phyloP scores from a whole-genome alignment of 2,888 invertebrate species.

The Endotricha flammealis region DNA sequence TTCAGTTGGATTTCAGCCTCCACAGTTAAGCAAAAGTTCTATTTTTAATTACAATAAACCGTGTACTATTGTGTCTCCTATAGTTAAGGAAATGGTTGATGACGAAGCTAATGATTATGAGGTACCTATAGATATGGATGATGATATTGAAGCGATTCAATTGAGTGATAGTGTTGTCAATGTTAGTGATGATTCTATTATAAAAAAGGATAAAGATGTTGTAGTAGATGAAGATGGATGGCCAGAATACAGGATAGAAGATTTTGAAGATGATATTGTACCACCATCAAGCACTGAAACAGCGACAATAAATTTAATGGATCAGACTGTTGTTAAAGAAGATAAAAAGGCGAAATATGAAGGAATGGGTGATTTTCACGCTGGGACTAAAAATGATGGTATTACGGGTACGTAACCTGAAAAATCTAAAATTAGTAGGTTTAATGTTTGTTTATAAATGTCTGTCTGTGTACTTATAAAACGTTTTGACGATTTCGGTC shows the following conservation, averaged over 20 bases:
- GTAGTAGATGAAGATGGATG: constrained; percentile 76
- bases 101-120: constrained; percentile 37
- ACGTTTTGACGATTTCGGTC: no score
- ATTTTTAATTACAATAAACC: constrained; percentile 38
- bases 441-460: no score
- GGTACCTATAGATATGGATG: constrained; percentile 46
- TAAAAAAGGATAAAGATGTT: constrained; percentile 37
- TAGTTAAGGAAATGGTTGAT: constrained; percentile 30
- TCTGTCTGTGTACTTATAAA: no score
- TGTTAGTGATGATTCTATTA: constrained; percentile 42
- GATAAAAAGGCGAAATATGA: constrained; percentile 43
- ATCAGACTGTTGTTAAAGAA: constrained; percentile 35
- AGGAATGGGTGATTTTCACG: constrained; percentile 77
- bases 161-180: constrained; percentile 35
- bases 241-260: constrained; percentile 71
- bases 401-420: constrained; percentile 74
- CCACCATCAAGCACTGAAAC: constrained; percentile 23
- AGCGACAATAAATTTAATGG: constrained; percentile 44
- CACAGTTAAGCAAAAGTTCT: constrained; percentile 43
- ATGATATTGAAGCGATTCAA: constrained; percentile 37
- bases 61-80: constrained; percentile 36
- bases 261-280: constrained; percentile 57
- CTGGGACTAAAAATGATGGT: constrained; percentile 82
- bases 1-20: constrained; percentile 63
- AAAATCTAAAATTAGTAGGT: no score